Percentiles rank a stretch among this genome's conserved stretches.
Evolutionary conservation across 2,113 vertebrate genomes (phyloP).

Genomic region (Eulemur rufifrons): DNA sequence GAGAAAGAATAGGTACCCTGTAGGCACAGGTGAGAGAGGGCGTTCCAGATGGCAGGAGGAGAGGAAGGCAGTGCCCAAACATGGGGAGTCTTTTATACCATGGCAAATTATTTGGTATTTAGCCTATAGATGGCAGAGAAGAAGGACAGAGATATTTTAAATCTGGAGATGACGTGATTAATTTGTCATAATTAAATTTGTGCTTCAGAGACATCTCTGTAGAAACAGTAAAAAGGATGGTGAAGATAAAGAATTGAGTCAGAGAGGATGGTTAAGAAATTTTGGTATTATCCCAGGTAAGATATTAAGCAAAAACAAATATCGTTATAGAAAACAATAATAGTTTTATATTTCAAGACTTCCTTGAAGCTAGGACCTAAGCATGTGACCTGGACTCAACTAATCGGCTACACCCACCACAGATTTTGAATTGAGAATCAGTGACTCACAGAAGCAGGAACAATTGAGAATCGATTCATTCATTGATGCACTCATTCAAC

Average conservation of each 20-base stretch:
- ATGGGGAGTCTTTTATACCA: background rate
- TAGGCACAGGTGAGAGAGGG: background rate
- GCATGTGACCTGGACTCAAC: background rate
- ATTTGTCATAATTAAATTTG: constrained; percentile 15
- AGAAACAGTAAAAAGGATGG: background rate
- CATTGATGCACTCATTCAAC: background rate
- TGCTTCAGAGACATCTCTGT: background rate
- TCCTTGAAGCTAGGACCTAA: background rate
- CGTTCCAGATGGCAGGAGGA: background rate
- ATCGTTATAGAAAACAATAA: background rate
- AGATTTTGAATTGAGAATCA: background rate
- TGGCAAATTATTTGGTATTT: background rate
- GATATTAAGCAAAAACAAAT: background rate
- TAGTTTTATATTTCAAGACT: background rate
- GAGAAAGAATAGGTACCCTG: background rate
- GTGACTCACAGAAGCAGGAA: background rate
- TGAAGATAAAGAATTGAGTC: background rate
- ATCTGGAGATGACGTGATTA: background rate
- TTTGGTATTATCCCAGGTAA: background rate
- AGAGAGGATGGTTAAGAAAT: background rate
- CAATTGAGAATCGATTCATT: background rate
- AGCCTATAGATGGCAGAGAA: background rate
- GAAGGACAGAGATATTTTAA: background rate
- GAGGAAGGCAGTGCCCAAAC: background rate
- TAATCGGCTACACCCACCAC: no score